Base-by-base conservation (phyloP, 2,113 vertebrate genomes). In the Ovibos moschatus region DNA sequence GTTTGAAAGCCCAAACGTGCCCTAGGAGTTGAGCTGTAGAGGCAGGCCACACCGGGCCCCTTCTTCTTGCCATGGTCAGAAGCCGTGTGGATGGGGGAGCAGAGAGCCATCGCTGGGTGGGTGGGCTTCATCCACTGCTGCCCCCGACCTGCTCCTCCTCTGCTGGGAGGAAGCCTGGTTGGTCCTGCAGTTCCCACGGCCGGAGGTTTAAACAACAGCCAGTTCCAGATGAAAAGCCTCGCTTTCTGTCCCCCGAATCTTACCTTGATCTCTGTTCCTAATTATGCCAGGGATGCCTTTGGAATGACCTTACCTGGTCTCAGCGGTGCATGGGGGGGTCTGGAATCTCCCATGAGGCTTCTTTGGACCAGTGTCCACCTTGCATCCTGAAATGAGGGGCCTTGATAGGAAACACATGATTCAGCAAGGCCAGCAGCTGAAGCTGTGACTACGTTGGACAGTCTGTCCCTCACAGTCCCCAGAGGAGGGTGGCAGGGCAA, bases 121-220 rank as follows among this genome's bases (percentile, higher is more conserved):
- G 30, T 50, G 17, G 50, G 78, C 30, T n/a, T 50, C 50, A 0
- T 21, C 28, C 79, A 12, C 30, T 3, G 6, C 47, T 50, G 30
- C 30, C 50, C 19, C 30, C 1, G 0, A 4, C 11, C 12, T 2
- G 3, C 11, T 14, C 47, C 47, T 12, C 47, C 30, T 51, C 81
- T 50, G 45, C 78, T 19, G 28, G 28, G 28, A 81, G 45, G 43
- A 14, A 30, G 74, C 74, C 74, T 28, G 43, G 76, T 17, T 19
- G 43, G 10, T 19, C 21, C 51, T 55, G 53, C 51, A 55, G 21
- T 25, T 21, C 79, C 33, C n/a, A 27, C 14, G 0, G 23, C 16
- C n/a, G 0, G n/a, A 16, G n/a, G n/a, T 57, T 25, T 40, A 27
- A 84, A 27, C 51, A 40, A 36, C n/a, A 10, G n/a, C 51, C n/a